These are phyloP conservation scores for Rhinogobio ventralis DNA, from an alignment of 2,797 vertebrate species.

Conservation along the genomic window DNA sequence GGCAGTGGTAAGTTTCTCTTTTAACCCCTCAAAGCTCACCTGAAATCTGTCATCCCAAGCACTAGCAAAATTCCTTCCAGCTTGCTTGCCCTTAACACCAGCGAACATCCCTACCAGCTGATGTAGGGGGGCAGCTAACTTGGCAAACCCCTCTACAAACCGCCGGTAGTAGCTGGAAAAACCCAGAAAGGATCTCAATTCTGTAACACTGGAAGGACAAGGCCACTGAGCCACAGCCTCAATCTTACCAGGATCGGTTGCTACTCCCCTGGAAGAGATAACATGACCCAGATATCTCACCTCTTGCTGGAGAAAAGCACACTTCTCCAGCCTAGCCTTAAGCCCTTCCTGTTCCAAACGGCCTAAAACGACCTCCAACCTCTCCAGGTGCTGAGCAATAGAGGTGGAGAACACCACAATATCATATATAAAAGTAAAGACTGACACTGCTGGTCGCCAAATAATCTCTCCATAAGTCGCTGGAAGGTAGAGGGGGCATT, in stretches of 20 bases:
- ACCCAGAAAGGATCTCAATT: too few relatives aligned
- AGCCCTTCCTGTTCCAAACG: too few relatives aligned
- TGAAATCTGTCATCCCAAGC: background rate
- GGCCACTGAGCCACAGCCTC: background rate
- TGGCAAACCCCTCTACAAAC: background rate
- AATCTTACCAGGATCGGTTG: background rate
- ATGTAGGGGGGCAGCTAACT: background rate
- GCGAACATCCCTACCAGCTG: background rate
- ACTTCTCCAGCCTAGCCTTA: too few relatives aligned
- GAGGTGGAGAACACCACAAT: too few relatives aligned
- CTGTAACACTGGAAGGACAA: background rate
- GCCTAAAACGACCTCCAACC: too few relatives aligned
- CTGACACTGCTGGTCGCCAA: background rate
- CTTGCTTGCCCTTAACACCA: background rate
- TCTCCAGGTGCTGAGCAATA: background rate
- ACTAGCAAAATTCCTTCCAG: background rate
- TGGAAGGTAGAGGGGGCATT: too few relatives aligned
- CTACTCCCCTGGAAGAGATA: background rate
- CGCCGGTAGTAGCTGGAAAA: background rate
- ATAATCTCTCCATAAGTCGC: too few relatives aligned
- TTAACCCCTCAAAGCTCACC: too few relatives aligned
- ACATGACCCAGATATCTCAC: background rate
- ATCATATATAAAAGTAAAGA: too few relatives aligned
- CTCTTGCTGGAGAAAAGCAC: background rate
- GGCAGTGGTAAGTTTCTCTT: too few relatives aligned